Conservation (phyloP, 2,113 vertebrate species). For the Dendropsophus ebraccatus region DNA sequence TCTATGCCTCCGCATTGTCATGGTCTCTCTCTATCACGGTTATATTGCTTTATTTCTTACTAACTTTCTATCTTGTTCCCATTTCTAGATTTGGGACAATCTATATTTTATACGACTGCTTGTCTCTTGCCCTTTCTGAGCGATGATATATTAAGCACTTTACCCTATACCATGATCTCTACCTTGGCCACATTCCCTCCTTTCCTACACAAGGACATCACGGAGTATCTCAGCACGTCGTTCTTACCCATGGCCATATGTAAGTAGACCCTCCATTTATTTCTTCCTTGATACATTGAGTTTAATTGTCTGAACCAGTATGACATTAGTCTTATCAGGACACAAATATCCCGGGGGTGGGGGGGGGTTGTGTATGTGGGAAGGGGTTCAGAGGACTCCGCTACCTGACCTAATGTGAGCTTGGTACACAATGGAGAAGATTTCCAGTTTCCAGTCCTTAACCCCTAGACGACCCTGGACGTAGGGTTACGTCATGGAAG, state of each 20-base stretch:
- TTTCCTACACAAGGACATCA: slow-evolving; percentile 99
- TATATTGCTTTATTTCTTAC: not conserved
- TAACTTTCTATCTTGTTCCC: slow-evolving; percentile 62
- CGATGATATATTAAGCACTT: slow-evolving; percentile 98
- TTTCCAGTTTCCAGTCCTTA: no score
- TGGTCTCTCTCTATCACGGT: not conserved
- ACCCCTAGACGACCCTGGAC: no score
- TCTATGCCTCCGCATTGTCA: no score
- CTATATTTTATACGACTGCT: slow-evolving; percentile 99
- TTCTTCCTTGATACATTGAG: not conserved
- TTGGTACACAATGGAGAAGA: no score
- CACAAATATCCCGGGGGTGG: no score
- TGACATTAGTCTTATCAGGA: no score
- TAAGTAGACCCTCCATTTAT: slow-evolving; percentile 76
- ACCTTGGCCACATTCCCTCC: slow-evolving; percentile 98
- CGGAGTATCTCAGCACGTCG: slow-evolving; percentile 98
- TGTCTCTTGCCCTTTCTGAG: slow-evolving; percentile 98
- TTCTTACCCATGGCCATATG: slow-evolving; percentile 99
- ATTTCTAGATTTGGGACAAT: slow-evolving; percentile 97
- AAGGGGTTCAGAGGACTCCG: no score
- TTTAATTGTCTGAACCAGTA: not conserved
- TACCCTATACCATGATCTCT: slow-evolving; percentile 99
- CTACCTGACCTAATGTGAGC: no score
- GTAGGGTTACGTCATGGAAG: no score
- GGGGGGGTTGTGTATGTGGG: no score